Percentiles rank a stretch among this genome's conserved stretches.
Conservation (phyloP, 2,888 invertebrate species). For the Rhingia rostrata region DNA sequence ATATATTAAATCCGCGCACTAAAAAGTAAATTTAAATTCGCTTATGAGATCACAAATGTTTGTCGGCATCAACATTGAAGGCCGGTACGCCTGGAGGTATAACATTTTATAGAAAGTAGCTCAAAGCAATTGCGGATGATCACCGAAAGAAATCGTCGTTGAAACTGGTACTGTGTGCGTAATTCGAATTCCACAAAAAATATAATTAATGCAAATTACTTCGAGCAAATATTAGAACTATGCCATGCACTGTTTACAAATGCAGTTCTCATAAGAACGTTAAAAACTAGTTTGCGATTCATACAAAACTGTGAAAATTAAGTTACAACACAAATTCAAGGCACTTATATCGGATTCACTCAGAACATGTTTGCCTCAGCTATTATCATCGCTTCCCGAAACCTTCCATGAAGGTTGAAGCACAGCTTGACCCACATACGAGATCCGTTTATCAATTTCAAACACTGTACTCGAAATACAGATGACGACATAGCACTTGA, state of each 20-base stretch:
- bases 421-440: slow-evolving; percentile 37
- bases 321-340: slow-evolving; percentile 32
- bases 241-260: neutral
- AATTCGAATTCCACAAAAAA: neutral
- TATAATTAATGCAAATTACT: slow-evolving; percentile 3
- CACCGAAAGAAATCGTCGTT: slow-evolving; percentile 45
- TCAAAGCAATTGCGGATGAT: slow-evolving; percentile 41
- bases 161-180: slow-evolving; percentile 9
- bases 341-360: neutral
- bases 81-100: slow-evolving; percentile 35
- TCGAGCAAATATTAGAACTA: slow-evolving; percentile 6
- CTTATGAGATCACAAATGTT: slow-evolving; percentile 65
- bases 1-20: neutral
- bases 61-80: slow-evolving; percentile 45
- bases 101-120: slow-evolving; percentile 65
- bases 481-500: slow-evolving; percentile 48
- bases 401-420: slow-evolving; percentile 10
- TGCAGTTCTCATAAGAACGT: neutral
- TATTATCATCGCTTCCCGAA: slow-evolving; percentile 41
- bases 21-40: slow-evolving; percentile 50
- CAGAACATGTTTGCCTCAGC: slow-evolving; percentile 10
- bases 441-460: slow-evolving; percentile 19
- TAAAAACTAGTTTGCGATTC: neutral
- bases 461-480: slow-evolving; percentile 24
- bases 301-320: slow-evolving; percentile 19